These are phyloP conservation scores for Acronicta aceris DNA, from an alignment of 2,888 invertebrate species.

Conservation along the genomic window DNA sequence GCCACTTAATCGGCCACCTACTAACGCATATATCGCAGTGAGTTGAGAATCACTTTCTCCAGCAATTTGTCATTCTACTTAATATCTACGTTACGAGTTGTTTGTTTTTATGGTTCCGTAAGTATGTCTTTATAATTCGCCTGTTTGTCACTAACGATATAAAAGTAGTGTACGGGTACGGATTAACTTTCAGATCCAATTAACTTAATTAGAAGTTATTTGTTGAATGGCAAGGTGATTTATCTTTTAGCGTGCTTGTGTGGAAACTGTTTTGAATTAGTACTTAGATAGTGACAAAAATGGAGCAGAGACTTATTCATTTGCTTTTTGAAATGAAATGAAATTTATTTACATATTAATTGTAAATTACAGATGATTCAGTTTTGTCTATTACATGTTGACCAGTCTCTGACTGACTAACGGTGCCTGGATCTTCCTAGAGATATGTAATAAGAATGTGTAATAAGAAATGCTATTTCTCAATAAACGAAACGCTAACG, in stretches of 20 bases:
- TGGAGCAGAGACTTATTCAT: no score
- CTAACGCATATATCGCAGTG: slow-evolving; percentile 50
- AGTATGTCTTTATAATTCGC: slow-evolving; percentile 33
- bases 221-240: slow-evolving; percentile 12
- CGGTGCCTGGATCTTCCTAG: no score
- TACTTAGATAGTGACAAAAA: slow-evolving; percentile 4
- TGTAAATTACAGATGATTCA: no score
- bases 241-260: slow-evolving; percentile 29
- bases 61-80: slow-evolving; percentile 66
- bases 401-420: no score
- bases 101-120: slow-evolving; percentile 54
- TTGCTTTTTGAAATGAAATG: no score
- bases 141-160: slow-evolving; percentile 42
- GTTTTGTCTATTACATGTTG: no score
- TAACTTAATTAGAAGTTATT: slow-evolving; percentile 49
- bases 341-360: no score
- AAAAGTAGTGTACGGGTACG: slow-evolving; percentile 33
- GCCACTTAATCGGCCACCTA: slow-evolving; percentile 57
- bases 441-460: slow-evolving; percentile 7
- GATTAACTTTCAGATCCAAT: slow-evolving; percentile 51
- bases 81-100: slow-evolving; percentile 43
- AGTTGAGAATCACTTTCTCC: slow-evolving; percentile 86
- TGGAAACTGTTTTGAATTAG: slow-evolving; percentile 29
- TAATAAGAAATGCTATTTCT: slow-evolving; percentile 2
- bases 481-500: slow-evolving; percentile 16